Conservation (phyloP, 2,797 vertebrate genomes). For the Gallinago stenura region DNA sequence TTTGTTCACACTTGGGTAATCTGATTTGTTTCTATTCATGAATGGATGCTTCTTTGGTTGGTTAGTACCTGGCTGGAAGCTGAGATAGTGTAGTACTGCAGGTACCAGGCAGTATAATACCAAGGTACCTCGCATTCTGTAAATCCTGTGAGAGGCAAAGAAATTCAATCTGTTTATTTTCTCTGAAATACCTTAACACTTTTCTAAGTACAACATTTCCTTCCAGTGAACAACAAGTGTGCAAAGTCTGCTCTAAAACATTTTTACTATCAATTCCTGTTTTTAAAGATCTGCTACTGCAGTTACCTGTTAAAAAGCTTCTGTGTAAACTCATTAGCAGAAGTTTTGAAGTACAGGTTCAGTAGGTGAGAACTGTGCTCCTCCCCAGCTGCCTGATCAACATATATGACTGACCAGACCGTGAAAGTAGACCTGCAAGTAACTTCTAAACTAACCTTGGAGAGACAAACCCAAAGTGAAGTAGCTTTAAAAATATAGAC, state of each 20-base stretch:
- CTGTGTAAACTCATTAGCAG: not conserved
- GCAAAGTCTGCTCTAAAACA: not conserved
- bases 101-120: not conserved
- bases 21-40: not conserved
- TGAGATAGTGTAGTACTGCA: not conserved
- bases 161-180: not conserved
- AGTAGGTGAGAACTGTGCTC: not conserved
- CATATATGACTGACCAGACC: not conserved
- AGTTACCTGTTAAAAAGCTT: not conserved
- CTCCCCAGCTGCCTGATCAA: not conserved
- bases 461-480: not conserved
- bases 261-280: not conserved
- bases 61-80: not conserved
- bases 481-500: not conserved
- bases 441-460: not conserved
- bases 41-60: not conserved
- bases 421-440: not conserved
- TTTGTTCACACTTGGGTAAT: not conserved
- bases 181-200: not conserved
- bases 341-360: not conserved
- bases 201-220: not conserved
- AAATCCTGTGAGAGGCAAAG: not conserved
- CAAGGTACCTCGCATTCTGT: not conserved
- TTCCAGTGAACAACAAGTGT: not conserved
- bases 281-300: not conserved